Evolutionary conservation across 2,888 invertebrate genomes (phyloP), one percentile per base, ranked within the genome.

Genomic region (Diogma glabrata): DNA sequence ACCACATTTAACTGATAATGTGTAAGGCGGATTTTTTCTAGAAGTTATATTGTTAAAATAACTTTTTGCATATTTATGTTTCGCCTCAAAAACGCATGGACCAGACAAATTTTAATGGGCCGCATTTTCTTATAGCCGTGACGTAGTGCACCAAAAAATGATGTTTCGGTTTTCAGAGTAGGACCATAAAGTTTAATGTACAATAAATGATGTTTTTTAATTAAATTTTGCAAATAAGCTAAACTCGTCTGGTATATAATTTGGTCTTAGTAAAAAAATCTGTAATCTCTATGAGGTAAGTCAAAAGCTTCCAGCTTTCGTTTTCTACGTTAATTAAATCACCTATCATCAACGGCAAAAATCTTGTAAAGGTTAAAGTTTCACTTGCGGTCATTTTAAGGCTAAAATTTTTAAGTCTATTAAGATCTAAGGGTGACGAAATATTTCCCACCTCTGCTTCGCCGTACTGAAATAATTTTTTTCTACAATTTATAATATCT

Each of bases 331-430:
- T 49, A 52, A 57, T 51, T 56, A 55, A 54, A 54, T 57, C 54
- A 19, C 55, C 57, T 51, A 57, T 52, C 38, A 57, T 53, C 12
- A 56, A 28, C 8, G 54, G 53, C n/a, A 55, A 51, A 49, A 54
- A 56, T 53, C 54, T 40, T 40, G 51, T 53, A 47, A 57, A 55
- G 36, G 38, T 52, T 45, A 38, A 52, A 49, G 53, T 47, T 51
- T 57, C 57, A 43, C 56, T 53, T 45, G 55, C 55, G 30, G 57
- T 54, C 55, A 57, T 57, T 53, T 54, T 57, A 36, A 57, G 55
- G 49, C 55, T 57, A 49, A 45, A 51, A 16, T 48, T 33, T 54
- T 56, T 52, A 45, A 54, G 54, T 53, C 54, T 50, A 10, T 23
- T 14, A 22, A 49, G 9, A 12, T 47, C 26, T 43, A 56, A 22